A percentile compares a stretch with the other conserved stretches of the same genome.
phyloP scores from a whole-genome alignment of 2,797 vertebrate species.

The Pangasius krempfi region DNA sequence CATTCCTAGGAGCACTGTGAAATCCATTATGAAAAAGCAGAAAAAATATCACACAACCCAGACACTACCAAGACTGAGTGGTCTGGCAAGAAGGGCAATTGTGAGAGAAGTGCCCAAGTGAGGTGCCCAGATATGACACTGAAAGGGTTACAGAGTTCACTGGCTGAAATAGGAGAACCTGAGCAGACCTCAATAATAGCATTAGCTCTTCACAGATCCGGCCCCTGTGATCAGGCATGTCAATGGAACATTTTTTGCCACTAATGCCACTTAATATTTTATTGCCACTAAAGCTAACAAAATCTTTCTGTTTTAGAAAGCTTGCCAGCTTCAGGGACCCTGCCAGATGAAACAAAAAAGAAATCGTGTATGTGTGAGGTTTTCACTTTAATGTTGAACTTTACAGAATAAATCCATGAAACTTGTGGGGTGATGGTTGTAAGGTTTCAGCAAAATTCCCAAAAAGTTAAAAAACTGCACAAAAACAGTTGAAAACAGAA shows the following conservation, averaged over 20 bases:
- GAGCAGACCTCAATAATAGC: not conserved
- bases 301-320: not conserved
- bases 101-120: not conserved
- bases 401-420: not conserved
- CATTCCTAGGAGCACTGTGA: not conserved
- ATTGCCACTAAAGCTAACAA: not conserved
- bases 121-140: not conserved
- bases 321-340: not conserved
- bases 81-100: not conserved
- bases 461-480: not conserved
- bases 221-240: not conserved
- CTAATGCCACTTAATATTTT: not conserved
- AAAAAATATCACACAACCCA: not conserved
- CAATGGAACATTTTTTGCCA: not conserved
- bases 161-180: not conserved
- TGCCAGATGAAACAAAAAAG: too few species aligned
- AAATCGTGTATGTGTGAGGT: too few species aligned
- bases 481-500: not conserved
- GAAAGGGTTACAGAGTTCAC: not conserved
- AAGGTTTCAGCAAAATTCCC: not conserved
- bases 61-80: not conserved
- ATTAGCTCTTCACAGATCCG: not conserved
- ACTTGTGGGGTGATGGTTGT: not conserved
- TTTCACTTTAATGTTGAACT: not conserved
- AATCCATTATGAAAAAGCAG: not conserved